These are phyloP conservation scores for Leucophenga maculata DNA, from an alignment of 2,888 invertebrate genomes.

Conservation along the genomic window DNA sequence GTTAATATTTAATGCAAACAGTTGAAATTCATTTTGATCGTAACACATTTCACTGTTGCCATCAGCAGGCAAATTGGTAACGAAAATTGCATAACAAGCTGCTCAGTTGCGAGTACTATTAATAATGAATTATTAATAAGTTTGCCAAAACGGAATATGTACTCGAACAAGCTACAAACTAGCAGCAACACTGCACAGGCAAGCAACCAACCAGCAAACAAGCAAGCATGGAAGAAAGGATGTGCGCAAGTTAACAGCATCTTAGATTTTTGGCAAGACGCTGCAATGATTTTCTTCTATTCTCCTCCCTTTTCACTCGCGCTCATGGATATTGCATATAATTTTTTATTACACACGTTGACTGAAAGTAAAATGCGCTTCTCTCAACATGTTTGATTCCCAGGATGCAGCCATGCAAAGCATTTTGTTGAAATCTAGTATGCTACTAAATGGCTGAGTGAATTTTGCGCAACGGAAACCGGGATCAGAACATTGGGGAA, in stretches of 20 bases:
- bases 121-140: constrained; percentile 21
- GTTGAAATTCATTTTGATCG: constrained; percentile 19
- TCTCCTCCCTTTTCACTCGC: not conserved
- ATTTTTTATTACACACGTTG: constrained; percentile 4
- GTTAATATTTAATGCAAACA: constrained; percentile 14
- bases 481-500: no score
- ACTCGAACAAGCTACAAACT: no score
- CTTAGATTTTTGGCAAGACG: constrained; percentile 28
- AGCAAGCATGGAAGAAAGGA: not conserved
- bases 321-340: not conserved
- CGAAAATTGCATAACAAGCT: not conserved
- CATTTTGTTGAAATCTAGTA: not conserved
- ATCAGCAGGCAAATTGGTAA: constrained; percentile 13
- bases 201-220: no score
- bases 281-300: constrained; percentile 43
- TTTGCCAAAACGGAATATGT: constrained; percentile 3
- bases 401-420: not conserved
- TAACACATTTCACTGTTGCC: not conserved
- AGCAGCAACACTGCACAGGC: not conserved
- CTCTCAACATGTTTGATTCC: not conserved
- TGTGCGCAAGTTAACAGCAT: not conserved
- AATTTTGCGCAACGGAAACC: no score
- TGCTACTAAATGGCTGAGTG: no score
- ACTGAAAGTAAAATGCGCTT: not conserved
- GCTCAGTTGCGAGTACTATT: not conserved